Percentiles rank a stretch among this genome's conserved stretches.
These are phyloP conservation scores for Aphelenchoides besseyi DNA, from an alignment of 1,140 invertebrate species.

Conservation along the genomic window DNA sequence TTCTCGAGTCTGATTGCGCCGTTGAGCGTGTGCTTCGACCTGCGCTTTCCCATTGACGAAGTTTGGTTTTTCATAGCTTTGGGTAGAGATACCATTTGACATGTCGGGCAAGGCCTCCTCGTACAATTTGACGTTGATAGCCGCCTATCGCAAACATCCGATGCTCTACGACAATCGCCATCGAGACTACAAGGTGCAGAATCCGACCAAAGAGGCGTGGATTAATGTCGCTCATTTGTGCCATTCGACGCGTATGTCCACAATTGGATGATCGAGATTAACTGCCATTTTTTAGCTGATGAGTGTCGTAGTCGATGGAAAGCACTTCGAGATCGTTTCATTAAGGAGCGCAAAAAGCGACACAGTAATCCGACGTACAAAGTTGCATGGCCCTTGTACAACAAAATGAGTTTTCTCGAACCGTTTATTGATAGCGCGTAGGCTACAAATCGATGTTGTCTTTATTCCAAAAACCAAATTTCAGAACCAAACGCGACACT, in stretches of 20 bases:
- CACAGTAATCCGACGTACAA: constrained; percentile 19
- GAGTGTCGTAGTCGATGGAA: constrained; percentile 38
- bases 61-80: no score
- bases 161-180: constrained; percentile 30
- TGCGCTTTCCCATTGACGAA: no score
- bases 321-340: constrained; percentile 38
- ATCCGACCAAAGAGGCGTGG: constrained; percentile 34
- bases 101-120: constrained; percentile 33
- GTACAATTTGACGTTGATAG: constrained; percentile 31
- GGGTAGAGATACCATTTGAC: no score
- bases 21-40: no score
- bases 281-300: constrained; percentile 13
- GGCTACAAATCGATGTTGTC: no score
- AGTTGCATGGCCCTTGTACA: constrained; percentile 33
- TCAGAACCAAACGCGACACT: constrained; percentile 11
- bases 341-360: constrained; percentile 33
- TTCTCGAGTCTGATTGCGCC: no score
- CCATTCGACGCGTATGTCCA: constrained; percentile 18
- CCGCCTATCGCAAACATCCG: constrained; percentile 31
- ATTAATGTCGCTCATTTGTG: constrained; percentile 23
- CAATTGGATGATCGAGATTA: not conserved
- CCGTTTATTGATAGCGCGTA: constrained; percentile 41
- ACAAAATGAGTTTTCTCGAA: constrained; percentile 36
- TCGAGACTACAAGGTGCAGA: constrained; percentile 36
- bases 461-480: constrained; percentile 6